These are phyloP conservation scores for Nowickia ferox DNA, from an alignment of 2,888 invertebrate species.

Conservation along the genomic window DNA sequence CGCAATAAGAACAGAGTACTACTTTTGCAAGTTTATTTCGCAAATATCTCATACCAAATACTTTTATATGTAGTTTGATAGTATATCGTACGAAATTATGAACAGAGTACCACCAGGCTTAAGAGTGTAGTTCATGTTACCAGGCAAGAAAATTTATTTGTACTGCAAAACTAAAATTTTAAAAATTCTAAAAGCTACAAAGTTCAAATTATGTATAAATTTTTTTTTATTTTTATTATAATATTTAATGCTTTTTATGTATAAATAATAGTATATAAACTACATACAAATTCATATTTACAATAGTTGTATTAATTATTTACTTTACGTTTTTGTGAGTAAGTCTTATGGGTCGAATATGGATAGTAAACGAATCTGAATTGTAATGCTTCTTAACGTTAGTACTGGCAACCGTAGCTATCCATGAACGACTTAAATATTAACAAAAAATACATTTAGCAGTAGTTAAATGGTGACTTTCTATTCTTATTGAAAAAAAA, in stretches of 20 bases:
- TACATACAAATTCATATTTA: constrained; percentile 12
- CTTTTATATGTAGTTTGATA: too few relatives aligned
- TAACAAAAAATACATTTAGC: background rate
- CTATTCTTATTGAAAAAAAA: background rate
- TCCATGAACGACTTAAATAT: too few relatives aligned
- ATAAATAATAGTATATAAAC: constrained; percentile 8
- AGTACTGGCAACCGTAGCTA: too few relatives aligned
- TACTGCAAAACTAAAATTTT: constrained; percentile 48
- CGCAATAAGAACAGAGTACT: too few relatives aligned
- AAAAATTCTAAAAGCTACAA: constrained; percentile 65
- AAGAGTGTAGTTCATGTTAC: constrained; percentile 51
- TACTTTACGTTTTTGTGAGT: background rate
- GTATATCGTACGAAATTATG: too few relatives aligned
- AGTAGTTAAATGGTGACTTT: background rate
- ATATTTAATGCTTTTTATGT: constrained; percentile 27
- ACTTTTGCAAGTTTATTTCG: too few relatives aligned
- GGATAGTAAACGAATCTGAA: too few relatives aligned
- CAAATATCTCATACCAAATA: too few relatives aligned
- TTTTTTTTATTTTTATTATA: constrained; percentile 37
- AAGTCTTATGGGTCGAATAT: too few relatives aligned
- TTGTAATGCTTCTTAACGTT: too few relatives aligned
- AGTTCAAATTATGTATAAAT: constrained; percentile 71
- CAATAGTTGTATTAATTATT: constrained; percentile 2
- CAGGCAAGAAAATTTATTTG: constrained; percentile 39
- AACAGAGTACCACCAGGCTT: too few relatives aligned